phyloP scores from a whole-genome alignment of 2,113 vertebrate species.

The Hydropotes inermis region DNA sequence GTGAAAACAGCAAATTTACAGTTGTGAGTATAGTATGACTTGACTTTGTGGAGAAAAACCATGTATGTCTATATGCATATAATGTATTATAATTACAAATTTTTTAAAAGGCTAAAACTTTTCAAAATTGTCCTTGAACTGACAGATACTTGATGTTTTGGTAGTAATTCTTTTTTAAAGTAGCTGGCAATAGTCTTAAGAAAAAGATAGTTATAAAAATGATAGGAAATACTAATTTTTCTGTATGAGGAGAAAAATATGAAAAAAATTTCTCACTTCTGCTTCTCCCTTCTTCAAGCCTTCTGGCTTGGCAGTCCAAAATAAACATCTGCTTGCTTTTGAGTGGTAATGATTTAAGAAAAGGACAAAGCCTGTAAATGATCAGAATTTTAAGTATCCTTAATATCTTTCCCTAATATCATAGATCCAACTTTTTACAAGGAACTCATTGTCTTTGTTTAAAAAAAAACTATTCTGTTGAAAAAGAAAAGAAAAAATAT shows the following conservation, averaged over 20 bases:
- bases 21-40: background rate
- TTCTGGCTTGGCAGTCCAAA: background rate
- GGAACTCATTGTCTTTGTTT: background rate
- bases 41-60: background rate
- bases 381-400: background rate
- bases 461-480: background rate
- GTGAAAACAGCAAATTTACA: background rate
- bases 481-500: background rate
- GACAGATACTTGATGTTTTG: background rate
- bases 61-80: background rate
- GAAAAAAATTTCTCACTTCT: background rate
- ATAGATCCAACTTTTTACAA: background rate
- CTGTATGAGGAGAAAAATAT: background rate
- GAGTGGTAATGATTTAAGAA: background rate
- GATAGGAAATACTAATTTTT: background rate
- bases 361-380: background rate
- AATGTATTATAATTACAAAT: background rate
- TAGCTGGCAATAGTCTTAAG: background rate
- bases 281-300: background rate
- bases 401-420: background rate
- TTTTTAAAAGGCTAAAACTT: background rate
- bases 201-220: background rate
- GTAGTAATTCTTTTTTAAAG: background rate
- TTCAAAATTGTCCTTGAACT: background rate
- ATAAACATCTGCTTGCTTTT: background rate